Base-by-base conservation (phyloP, 2,113 vertebrate species). In the Cavia porcellus region DNA sequence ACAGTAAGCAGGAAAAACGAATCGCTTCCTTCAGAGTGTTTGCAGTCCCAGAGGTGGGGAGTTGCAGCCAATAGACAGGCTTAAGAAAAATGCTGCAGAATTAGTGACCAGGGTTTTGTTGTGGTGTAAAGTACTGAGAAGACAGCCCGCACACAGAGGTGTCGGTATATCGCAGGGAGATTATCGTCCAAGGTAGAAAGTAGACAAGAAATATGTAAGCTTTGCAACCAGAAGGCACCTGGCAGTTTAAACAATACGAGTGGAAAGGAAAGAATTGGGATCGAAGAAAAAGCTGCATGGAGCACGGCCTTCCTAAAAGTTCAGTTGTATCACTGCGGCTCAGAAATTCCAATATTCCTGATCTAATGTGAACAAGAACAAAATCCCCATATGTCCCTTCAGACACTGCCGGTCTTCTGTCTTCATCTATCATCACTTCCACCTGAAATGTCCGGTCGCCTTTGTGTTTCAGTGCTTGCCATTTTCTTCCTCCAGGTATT, bases 1-100 rank as follows among this genome's bases (percentile, higher is more conserved):
- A n/a, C 0, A 35, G 45, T 4, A 35, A 92, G 45, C 8, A 38
- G 81, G n/a, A n/a, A 0, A 4, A 24, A 17, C 52, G 2, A 10
- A 45, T 10, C n/a, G 83, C 74, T 74, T 38, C 22, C 66, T 82
- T 59, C 81, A 92, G 52, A 86, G 61, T 57, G 19, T 47, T 64
- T 52, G 24, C 14, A 72, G 30, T 24, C 59, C 42, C 22, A 35
- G n/a, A 22, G 32, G 22, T 5, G 5, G 17, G 45, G 13, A 25
- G 20, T 38, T 24, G 47, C 19, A 83, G 28, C 12, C 42, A 61
- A 30, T 35, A 45, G 15, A 57, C 30, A 32, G 84, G 66, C 70
- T 57, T 57, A 32, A 86, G 55, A 72, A 47, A 59, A 8, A 62
- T 0, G 64, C 62, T 75, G 35, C 47, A 83, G 35, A 62, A 57